A percentile compares a stretch with the other conserved stretches of the same genome.
Conservation (phyloP, 2,113 vertebrate species). For the Ciconia maguari region DNA sequence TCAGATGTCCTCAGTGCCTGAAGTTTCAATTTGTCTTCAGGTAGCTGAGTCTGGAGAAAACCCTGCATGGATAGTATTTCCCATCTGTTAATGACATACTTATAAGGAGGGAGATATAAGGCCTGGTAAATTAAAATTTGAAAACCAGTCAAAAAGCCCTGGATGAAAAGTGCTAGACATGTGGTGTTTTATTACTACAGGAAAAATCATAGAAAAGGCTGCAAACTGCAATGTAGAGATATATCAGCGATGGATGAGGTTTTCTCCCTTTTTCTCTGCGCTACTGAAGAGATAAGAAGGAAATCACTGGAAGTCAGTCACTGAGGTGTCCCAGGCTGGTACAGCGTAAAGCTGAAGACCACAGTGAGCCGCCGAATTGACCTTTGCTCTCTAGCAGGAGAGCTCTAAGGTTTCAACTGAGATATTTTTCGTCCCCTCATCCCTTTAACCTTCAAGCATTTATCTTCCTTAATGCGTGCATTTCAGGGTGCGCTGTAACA, state of each 20-base stretch:
- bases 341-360: background rate
- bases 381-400: background rate
- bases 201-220: background rate
- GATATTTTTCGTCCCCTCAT: background rate
- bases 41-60: background rate
- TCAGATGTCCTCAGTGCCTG: background rate
- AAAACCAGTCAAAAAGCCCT: background rate
- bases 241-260: background rate
- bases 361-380: background rate
- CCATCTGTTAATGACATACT: background rate
- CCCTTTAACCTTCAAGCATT: conserved; percentile 25
- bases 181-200: background rate
- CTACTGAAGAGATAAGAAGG: background rate
- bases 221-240: background rate
- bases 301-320: background rate
- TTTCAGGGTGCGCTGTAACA: background rate
- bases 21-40: background rate
- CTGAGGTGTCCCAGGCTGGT: background rate
- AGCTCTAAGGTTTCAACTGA: conserved; percentile 21
- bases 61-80: background rate
- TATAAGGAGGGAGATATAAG: background rate
- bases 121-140: background rate
- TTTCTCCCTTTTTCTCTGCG: background rate
- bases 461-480: background rate
- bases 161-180: background rate